Evolutionary conservation across 2,113 vertebrate genomes (phyloP), one percentile per base, ranked within the genome.

Genomic region (Siniperca chuatsi): DNA sequence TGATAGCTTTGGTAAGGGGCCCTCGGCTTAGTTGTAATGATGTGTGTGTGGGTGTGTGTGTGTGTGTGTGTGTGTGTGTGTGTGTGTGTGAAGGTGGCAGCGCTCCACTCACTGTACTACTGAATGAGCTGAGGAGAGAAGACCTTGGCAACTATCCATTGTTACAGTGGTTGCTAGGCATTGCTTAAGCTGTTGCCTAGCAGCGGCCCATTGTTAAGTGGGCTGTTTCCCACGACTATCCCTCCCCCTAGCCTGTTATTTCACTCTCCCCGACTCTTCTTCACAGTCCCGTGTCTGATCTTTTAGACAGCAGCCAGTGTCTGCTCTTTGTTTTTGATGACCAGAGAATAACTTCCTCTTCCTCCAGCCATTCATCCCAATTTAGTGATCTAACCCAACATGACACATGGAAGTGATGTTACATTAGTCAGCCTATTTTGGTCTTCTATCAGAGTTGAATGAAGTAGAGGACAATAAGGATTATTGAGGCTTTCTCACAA

Each of bases 221-320:
- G 70, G 76, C 75, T 42, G 78, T 89, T 95, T 95, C 95, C 95
- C 95, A 94, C 92, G 91, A 82, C 78, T 70, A 6, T 13, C 40
- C 48, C 76, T 69, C 82, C 86, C 20, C 25, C 42, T 12, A 29
- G 7, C 44, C 16, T n/a, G 42, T 48, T 72, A 18, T 75, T 71
- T 76, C 54, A 21, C 78, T 37, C 79, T 67, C 68, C 3, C 57
- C 5, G 4, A 75, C 58, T 78, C 79, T 78, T 66, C 82, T 40
- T 88, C 75, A 65, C 64, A 2, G 61, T 48, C 78, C 52, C 25
- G n/a, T 60, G 79, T 87, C 74, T 88, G 75, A 80, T 90, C 82
- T 83, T 54, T 79, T 75, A 70, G 77, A 87, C 79, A 64, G 85
- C 23, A 73, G 86, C 55, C 82, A 68, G 57, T 75, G 75, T 83